Conservation (phyloP, 2,888 invertebrate genomes). For the Hipparchia sbordonii region DNA sequence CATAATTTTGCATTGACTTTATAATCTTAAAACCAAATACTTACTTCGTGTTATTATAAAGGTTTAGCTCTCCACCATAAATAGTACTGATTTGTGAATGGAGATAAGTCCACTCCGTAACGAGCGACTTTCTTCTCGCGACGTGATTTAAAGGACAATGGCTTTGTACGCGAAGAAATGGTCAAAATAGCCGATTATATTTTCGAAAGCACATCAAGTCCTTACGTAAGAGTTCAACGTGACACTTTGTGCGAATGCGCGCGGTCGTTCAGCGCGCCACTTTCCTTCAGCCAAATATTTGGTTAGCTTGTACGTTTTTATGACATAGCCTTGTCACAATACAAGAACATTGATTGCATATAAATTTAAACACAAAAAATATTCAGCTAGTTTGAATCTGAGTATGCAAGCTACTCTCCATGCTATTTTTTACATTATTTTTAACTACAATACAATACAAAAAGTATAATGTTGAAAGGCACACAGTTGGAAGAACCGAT, state of each 20-base stretch:
- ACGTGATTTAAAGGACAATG: slow-evolving; percentile 46
- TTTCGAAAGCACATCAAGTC: slow-evolving; percentile 78
- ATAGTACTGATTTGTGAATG: background rate
- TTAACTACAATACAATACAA: no score
- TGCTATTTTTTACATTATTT: no score
- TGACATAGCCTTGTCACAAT: slow-evolving; percentile 30
- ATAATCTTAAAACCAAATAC: background rate
- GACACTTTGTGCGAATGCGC: slow-evolving; percentile 70
- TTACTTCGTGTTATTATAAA: background rate
- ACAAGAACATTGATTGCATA: background rate
- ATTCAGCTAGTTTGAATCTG: no score
- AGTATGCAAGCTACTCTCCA: no score
- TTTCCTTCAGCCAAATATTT: slow-evolving; percentile 76
- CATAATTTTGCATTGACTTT: background rate
- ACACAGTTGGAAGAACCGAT: no score
- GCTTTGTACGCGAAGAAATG: slow-evolving; percentile 66
- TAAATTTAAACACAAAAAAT: background rate
- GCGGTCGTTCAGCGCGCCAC: slow-evolving; percentile 74
- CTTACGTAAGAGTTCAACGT: slow-evolving; percentile 83
- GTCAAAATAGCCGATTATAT: slow-evolving; percentile 70
- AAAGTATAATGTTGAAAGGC: no score
- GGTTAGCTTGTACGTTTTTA: slow-evolving; percentile 54
- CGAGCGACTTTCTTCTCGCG: slow-evolving; percentile 32
- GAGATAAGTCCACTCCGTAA: background rate
- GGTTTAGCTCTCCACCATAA: background rate